phyloP scores from a whole-genome alignment of 2,888 invertebrate species.

The Morpho helenor region DNA sequence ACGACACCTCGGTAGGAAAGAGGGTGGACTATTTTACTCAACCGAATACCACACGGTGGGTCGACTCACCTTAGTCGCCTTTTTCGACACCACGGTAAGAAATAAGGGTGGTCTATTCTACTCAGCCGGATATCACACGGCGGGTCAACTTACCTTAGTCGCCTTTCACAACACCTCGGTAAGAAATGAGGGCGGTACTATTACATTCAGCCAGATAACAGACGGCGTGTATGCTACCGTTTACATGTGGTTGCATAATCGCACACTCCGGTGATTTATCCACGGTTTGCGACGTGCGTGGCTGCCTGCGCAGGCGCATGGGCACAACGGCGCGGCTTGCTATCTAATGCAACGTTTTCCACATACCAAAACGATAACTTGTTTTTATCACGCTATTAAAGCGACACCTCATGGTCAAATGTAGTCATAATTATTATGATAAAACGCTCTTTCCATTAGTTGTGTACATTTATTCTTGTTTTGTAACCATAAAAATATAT shows the following conservation, averaged over 20 bases:
- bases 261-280: slow-evolving; percentile 34
- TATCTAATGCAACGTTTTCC: slow-evolving; percentile 19
- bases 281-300: slow-evolving; percentile 39
- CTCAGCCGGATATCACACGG: too few species aligned
- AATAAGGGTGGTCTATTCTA: too few species aligned
- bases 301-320: slow-evolving; percentile 25
- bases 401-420: slow-evolving; percentile 25
- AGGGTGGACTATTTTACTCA: too few species aligned
- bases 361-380: slow-evolving; percentile 27
- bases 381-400: slow-evolving; percentile 25
- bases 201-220: too few species aligned
- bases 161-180: too few species aligned
- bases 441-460: slow-evolving; percentile 10
- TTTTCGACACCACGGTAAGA: too few species aligned
- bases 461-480: slow-evolving; percentile 12
- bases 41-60: too few species aligned
- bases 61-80: too few species aligned
- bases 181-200: too few species aligned
- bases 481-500: slow-evolving; percentile 4
- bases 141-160: too few species aligned
- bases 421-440: slow-evolving; percentile 16
- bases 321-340: slow-evolving; percentile 15
- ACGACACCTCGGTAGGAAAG: too few species aligned
- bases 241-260: slow-evolving; percentile 36
- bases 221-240: slow-evolving; percentile 28